These are phyloP conservation scores for Lasiommata megera DNA, from an alignment of 2,888 invertebrate species.

Conservation along the genomic window DNA sequence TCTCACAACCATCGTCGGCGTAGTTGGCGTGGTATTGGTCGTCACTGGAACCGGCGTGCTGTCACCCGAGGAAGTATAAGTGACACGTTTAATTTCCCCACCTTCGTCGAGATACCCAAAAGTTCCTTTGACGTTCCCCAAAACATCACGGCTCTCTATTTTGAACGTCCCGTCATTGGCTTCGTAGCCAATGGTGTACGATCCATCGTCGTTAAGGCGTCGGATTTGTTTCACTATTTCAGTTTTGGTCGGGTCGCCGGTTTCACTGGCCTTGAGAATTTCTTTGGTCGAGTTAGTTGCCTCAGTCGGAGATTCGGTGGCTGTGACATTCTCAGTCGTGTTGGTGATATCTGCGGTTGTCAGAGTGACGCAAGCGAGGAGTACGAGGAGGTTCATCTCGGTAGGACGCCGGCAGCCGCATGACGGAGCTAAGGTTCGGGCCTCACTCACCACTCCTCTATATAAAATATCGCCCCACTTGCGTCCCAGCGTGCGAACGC, in stretches of 20 bases:
- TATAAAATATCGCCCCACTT: slow-evolving; percentile 80
- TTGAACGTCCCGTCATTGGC: slow-evolving; percentile 93
- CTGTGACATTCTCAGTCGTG: slow-evolving; percentile 41
- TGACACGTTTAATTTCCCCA: slow-evolving; percentile 90
- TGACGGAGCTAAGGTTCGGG: slow-evolving; percentile 71
- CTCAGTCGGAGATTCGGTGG: slow-evolving; percentile 42
- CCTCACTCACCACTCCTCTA: slow-evolving; percentile 61
- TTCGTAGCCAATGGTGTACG: slow-evolving; percentile 92
- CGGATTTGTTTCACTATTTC: slow-evolving; percentile 92
- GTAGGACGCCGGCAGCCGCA: slow-evolving; percentile 64
- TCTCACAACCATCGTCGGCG: slow-evolving; percentile 72
- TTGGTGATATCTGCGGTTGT: slow-evolving; percentile 36
- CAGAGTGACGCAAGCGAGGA: slow-evolving; percentile 58
- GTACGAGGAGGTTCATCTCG: slow-evolving; percentile 67
- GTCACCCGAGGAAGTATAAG: slow-evolving; percentile 83
- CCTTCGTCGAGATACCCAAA: slow-evolving; percentile 90
- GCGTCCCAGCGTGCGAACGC: slow-evolving; percentile 63
- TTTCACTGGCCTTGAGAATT: slow-evolving; percentile 82
- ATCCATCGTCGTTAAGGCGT: slow-evolving; percentile 90
- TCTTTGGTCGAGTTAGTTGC: slow-evolving; percentile 73
- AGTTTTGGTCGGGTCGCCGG: slow-evolving; percentile 85
- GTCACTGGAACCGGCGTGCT: slow-evolving; percentile 65
- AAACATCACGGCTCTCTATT: slow-evolving; percentile 90
- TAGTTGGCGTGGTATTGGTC: slow-evolving; percentile 56
- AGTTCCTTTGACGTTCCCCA: slow-evolving; percentile 91